Evolutionary conservation across 2,113 vertebrate species (phyloP).

Genomic region (Hydropotes inermis): DNA sequence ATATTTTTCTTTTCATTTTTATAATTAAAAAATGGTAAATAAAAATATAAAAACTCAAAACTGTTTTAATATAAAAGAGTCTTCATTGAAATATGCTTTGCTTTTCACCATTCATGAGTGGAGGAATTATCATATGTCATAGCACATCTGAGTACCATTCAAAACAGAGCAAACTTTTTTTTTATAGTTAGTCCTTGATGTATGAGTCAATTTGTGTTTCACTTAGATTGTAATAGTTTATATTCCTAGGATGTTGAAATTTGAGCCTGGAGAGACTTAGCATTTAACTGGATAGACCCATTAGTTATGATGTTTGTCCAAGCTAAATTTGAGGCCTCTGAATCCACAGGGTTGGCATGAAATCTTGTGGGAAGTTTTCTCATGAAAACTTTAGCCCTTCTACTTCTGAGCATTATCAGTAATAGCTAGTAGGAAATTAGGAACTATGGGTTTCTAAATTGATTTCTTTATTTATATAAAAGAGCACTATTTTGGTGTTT

Average conservation of each 20-base stretch:
- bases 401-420: not conserved
- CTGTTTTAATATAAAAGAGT: not conserved
- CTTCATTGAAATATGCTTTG: not conserved
- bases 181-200: not conserved
- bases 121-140: not conserved
- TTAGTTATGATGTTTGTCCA: not conserved
- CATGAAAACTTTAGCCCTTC: not conserved
- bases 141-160: not conserved
- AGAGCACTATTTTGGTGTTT: not conserved
- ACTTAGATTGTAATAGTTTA: not conserved
- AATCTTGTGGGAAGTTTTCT: not conserved
- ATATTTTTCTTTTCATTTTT: constrained; percentile 15
- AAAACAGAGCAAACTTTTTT: not conserved
- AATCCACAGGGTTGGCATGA: not conserved
- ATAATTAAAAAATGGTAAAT: constrained; percentile 1
- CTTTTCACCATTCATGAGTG: not conserved
- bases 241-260: not conserved
- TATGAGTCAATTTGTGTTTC: not conserved
- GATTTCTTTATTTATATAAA: constrained; percentile 11
- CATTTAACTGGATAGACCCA: not conserved
- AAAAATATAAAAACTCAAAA: constrained; percentile 8
- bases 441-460: constrained; percentile 1
- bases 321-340: not conserved
- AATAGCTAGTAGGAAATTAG: not conserved
- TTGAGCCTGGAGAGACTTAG: not conserved